Evolutionary conservation across 2,113 vertebrate species (phyloP).

Genomic region (Chinchilla lanigera): DNA sequence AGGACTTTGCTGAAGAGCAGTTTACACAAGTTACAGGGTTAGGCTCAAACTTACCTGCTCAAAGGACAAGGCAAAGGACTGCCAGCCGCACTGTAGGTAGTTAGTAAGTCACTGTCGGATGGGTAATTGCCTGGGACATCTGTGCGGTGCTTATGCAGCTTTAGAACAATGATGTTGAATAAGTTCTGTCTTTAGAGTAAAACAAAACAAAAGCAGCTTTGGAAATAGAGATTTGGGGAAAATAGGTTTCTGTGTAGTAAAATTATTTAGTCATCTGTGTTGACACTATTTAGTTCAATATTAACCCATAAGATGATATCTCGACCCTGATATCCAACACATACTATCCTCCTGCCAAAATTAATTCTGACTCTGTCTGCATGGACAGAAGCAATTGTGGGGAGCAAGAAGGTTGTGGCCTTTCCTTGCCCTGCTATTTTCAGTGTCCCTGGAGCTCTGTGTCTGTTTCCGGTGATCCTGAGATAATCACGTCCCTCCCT

Average conservation of each 20-base stretch:
- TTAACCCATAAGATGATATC: neutral
- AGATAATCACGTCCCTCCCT: neutral
- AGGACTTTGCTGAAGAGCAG: neutral
- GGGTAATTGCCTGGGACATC: neutral
- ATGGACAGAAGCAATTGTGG: neutral
- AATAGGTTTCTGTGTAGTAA: neutral
- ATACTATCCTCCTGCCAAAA: neutral
- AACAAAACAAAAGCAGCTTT: constrained; percentile 9
- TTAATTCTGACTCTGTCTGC: neutral
- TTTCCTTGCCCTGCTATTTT: neutral
- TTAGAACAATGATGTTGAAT: neutral
- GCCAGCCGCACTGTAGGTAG: neutral
- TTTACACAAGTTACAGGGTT: neutral
- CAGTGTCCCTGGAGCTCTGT: neutral
- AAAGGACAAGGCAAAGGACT: neutral
- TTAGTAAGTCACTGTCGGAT: neutral
- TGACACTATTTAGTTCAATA: neutral
- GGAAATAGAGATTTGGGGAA: neutral
- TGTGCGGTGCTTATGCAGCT: neutral
- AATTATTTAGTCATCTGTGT: constrained; percentile 32
- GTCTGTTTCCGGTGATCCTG: neutral
- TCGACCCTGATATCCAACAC: neutral
- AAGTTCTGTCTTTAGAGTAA: constrained; percentile 53
- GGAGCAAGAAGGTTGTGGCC: neutral
- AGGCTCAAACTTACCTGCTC: neutral